Conservation (phyloP, 1,140 invertebrate genomes). For the Heliconius melpomene region DNA sequence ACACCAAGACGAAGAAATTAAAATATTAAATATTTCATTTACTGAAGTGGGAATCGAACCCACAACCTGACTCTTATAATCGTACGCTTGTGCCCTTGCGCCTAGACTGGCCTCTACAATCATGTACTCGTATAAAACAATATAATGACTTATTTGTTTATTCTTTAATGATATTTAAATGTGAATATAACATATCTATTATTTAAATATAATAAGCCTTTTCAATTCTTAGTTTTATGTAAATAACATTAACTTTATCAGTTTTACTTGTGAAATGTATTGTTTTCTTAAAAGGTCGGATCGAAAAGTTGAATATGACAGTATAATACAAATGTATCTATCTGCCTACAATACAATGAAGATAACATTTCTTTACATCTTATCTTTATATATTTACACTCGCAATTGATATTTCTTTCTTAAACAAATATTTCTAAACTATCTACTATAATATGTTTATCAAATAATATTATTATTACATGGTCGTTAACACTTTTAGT, state of each 20-base stretch:
- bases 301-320: not conserved
- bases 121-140: too few species aligned
- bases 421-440: too few species aligned
- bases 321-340: not conserved
- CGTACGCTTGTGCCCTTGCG: too few species aligned
- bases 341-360: not conserved
- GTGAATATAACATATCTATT: not conserved
- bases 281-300: not conserved
- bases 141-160: too few species aligned
- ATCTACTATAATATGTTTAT: too few species aligned
- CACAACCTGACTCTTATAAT: too few species aligned
- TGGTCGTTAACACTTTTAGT: too few species aligned
- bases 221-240: not conserved
- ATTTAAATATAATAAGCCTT: not conserved
- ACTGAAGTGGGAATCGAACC: too few species aligned
- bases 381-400: slow-evolving; percentile 15
- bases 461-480: not conserved
- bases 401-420: not conserved
- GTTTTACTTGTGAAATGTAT: not conserved
- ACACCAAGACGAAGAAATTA: too few species aligned
- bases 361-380: slow-evolving; percentile 18
- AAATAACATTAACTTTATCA: not conserved
- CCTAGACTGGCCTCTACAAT: too few species aligned
- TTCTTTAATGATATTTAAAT: too few species aligned
- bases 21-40: too few species aligned